Evolutionary conservation across 2,888 invertebrate genomes (phyloP).

Genomic region (Barypeithes pellucidus): DNA sequence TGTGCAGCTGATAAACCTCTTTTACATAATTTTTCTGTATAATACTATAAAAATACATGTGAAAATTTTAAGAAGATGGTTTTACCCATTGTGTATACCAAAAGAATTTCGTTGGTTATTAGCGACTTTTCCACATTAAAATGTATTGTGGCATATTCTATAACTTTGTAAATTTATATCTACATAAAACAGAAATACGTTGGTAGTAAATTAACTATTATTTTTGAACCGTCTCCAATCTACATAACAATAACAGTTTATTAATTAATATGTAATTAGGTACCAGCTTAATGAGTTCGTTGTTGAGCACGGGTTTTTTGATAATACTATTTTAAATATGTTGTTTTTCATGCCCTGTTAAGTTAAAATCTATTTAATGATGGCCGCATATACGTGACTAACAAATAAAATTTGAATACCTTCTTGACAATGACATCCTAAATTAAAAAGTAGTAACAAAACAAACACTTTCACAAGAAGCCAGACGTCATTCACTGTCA

Average conservation of each 20-base stretch:
- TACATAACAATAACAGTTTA: background rate
- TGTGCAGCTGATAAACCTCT: too few species aligned
- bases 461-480: conserved; percentile 34
- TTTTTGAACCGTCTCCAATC: background rate
- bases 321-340: conserved; percentile 2
- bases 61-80: too few species aligned
- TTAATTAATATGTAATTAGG: background rate
- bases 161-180: too few species aligned
- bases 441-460: conserved; percentile 18
- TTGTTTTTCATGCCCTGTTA: background rate
- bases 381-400: background rate
- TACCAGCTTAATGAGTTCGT: background rate
- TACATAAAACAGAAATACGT: too few species aligned
- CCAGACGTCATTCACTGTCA: conserved; percentile 14
- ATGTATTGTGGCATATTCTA: too few species aligned
- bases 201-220: too few species aligned
- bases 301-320: background rate
- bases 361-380: background rate
- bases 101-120: too few species aligned
- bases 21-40: too few species aligned
- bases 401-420: conserved; percentile 9
- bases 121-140: too few species aligned
- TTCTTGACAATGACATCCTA: conserved; percentile 27
- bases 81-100: too few species aligned
- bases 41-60: too few species aligned